Percentiles rank a stretch among this genome's conserved stretches.
Evolutionary conservation across 2,888 invertebrate genomes (phyloP).

Genomic region (Cremastinae sp.): DNA sequence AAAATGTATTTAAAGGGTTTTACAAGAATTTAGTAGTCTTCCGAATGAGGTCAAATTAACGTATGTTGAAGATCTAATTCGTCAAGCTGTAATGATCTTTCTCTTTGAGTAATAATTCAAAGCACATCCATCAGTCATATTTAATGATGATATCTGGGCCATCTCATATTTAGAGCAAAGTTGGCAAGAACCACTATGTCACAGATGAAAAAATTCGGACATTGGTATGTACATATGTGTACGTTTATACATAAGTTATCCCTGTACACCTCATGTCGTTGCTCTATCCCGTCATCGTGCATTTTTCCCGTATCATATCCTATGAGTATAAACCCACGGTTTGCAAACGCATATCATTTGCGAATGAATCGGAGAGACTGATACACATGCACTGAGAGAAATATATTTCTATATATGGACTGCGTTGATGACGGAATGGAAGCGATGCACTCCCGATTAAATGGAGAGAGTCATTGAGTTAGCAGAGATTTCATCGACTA

Average conservation of each 20-base stretch:
- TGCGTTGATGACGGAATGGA: slow-evolving; percentile 17
- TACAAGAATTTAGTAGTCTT: too few relatives aligned
- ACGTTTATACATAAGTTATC: too few relatives aligned
- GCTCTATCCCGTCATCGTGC: slow-evolving; percentile 8
- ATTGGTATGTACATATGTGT: neutral
- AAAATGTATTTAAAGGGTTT: too few relatives aligned
- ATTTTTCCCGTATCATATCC: neutral
- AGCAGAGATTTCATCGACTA: slow-evolving; percentile 37
- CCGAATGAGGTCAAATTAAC: too few relatives aligned
- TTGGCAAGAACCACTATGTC: slow-evolving; percentile 40
- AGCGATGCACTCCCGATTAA: slow-evolving; percentile 44
- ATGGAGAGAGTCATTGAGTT: slow-evolving; percentile 51
- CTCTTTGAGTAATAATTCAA: neutral
- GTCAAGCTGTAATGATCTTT: slow-evolving; percentile 1
- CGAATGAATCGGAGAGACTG: too few relatives aligned
- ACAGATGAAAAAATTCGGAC: slow-evolving; percentile 24
- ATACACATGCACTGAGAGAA: neutral
- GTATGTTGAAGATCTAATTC: neutral
- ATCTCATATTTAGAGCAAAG: slow-evolving; percentile 43
- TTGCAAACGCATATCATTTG: slow-evolving; percentile 21
- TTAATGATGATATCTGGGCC: slow-evolving; percentile 29
- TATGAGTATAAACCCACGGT: slow-evolving; percentile 16
- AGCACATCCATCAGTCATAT: neutral
- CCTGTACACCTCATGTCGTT: neutral
- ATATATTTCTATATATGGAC: slow-evolving; percentile 9